These are phyloP conservation scores for Zaprionus davidi DNA, from an alignment of 1,140 invertebrate genomes.

Conservation along the genomic window DNA sequence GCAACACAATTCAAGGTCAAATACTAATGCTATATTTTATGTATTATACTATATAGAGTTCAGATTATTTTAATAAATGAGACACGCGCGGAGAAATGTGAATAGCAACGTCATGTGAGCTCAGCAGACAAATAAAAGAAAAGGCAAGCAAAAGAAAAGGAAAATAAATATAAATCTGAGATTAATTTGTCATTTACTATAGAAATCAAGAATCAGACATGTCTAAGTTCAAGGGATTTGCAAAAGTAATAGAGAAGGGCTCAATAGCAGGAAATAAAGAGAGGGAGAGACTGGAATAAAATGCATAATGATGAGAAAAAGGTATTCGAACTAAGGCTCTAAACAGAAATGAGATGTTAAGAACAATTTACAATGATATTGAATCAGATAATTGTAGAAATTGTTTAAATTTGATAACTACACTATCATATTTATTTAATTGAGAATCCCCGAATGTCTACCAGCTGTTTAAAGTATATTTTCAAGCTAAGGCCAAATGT, in stretches of 20 bases:
- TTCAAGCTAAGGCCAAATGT: not conserved
- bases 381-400: not conserved
- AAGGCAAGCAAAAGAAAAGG: not conserved
- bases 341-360: not conserved
- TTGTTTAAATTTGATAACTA: too few species aligned
- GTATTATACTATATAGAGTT: not conserved
- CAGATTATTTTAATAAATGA: constrained; percentile 13
- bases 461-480: not conserved
- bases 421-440: too few species aligned
- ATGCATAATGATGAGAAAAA: not conserved
- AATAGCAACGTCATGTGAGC: not conserved
- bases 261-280: not conserved
- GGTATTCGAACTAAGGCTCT: not conserved
- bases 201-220: not conserved
- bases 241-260: not conserved
- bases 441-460: not conserved
- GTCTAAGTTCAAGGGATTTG: not conserved
- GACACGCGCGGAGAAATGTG: constrained; percentile 12
- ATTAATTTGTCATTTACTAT: constrained; percentile 3
- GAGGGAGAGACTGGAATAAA: not conserved
- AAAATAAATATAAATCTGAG: not conserved
- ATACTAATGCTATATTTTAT: constrained; percentile 10
- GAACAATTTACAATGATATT: not conserved
- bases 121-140: not conserved
- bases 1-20: constrained; percentile 37